These are phyloP conservation scores for Diplodus puntazzo DNA, from an alignment of 2,797 vertebrate genomes.

Conservation along the genomic window DNA sequence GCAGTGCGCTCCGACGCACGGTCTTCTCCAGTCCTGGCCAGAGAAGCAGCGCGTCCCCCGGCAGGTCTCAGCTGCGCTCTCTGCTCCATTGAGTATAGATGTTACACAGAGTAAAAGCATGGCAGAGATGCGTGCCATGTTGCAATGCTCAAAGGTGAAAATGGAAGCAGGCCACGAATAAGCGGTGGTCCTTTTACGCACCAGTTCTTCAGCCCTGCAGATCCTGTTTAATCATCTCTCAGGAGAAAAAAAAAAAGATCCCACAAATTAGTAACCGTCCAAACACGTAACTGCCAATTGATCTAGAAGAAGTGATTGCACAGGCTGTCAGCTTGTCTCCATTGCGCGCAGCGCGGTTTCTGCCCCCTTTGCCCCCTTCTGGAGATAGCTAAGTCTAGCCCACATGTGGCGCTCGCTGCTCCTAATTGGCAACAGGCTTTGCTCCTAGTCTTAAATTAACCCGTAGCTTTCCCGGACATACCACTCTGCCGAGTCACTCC, in stretches of 20 bases:
- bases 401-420: conserved; percentile 87
- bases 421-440: conserved; percentile 92
- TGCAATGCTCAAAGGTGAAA: conserved; percentile 37
- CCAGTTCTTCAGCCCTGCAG: conserved; percentile 42
- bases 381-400: conserved; percentile 67
- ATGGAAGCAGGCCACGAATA: conserved; percentile 26
- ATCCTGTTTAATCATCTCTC: conserved; percentile 29
- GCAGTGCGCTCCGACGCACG: conserved; percentile 82
- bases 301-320: conserved; percentile 23
- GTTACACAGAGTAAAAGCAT: conserved; percentile 64
- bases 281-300: background rate
- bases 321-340: conserved; percentile 50
- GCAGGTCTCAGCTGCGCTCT: conserved; percentile 75
- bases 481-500: conserved; percentile 66
- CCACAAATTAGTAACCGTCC: background rate
- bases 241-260: background rate
- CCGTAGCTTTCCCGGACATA: conserved; percentile 83
- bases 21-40: conserved; percentile 62
- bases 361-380: conserved; percentile 73
- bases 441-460: conserved; percentile 89
- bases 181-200: conserved; percentile 13
- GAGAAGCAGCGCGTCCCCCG: conserved; percentile 78
- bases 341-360: conserved; percentile 56
- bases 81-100: conserved; percentile 33
- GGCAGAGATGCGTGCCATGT: conserved; percentile 62